Evolutionary conservation across 2,888 invertebrate species (phyloP).

Genomic region (Archaeoteleia sp.): DNA sequence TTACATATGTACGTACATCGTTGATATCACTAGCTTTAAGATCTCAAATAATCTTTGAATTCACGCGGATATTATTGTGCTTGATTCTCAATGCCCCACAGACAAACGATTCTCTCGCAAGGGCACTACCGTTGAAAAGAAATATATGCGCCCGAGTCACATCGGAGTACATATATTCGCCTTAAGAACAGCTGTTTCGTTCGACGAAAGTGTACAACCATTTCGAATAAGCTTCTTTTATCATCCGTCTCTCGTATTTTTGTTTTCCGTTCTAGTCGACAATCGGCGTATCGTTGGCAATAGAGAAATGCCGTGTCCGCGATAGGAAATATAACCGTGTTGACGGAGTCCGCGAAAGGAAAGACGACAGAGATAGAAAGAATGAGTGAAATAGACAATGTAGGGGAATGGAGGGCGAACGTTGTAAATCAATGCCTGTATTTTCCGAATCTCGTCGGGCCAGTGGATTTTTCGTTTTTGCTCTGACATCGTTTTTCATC

Average conservation of each 20-base stretch:
- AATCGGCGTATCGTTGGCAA: constrained; percentile 18
- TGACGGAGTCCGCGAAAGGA: constrained; percentile 21
- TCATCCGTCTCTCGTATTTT: constrained; percentile 34
- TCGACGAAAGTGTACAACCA: constrained; percentile 6
- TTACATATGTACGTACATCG: no score
- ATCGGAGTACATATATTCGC: no score
- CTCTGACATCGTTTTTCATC: constrained; percentile 35
- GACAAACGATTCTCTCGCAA: no score
- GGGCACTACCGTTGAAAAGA: no score
- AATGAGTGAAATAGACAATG: no score
- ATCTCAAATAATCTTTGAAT: no score
- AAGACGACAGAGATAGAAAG: no score
- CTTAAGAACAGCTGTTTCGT: constrained; percentile 2
- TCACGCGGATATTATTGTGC: no score
- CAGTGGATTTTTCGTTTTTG: constrained; percentile 35
- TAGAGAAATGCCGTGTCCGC: constrained; percentile 12
- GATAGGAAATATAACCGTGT: constrained; percentile 19
- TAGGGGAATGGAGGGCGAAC: constrained; percentile 6
- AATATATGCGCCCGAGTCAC: no score
- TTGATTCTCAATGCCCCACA: no score
- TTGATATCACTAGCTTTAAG: no score
- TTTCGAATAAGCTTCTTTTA: constrained; percentile 17
- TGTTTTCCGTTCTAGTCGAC: constrained; percentile 3
- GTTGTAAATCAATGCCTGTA: constrained; percentile 48
- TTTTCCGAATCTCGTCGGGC: constrained; percentile 23